These are phyloP conservation scores for Chamaetylas fuelleborni DNA, from an alignment of 2,113 vertebrate species.

Conservation along the genomic window DNA sequence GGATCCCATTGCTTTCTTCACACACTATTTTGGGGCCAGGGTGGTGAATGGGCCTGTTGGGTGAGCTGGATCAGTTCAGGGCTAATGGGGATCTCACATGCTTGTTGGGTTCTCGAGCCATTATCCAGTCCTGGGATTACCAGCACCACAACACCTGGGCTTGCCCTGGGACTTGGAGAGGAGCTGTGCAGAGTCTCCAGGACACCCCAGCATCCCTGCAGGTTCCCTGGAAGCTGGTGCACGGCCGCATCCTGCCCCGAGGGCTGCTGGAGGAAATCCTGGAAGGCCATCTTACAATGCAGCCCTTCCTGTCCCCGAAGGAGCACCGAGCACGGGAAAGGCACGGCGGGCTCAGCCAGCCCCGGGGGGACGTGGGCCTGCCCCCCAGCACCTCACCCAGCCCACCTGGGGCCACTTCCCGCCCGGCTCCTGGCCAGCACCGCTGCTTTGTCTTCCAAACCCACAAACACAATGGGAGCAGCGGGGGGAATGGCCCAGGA, in stretches of 20 bases:
- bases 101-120: fast-evolving
- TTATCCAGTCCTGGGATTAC: neutral
- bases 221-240: conserved; percentile 6
- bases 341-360: neutral
- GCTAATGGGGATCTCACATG: neutral
- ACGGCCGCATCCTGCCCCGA: neutral
- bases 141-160: fast-evolving
- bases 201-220: neutral
- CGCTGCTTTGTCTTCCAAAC: neutral
- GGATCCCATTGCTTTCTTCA: neutral
- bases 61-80: neutral
- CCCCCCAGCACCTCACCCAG: neutral
- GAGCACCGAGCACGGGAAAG: conserved; percentile 13
- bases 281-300: conserved; percentile 57
- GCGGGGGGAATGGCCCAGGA: neutral
- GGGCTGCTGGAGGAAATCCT: conserved; percentile 54
- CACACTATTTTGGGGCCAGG: neutral
- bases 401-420: conserved; percentile 36
- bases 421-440: neutral
- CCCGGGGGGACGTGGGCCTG: neutral
- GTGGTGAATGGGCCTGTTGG: neutral
- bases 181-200: neutral
- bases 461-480: neutral
- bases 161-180: neutral
- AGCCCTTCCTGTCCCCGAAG: conserved; percentile 33